Conservation (phyloP, 2,888 invertebrate species). For the Caenorhabditis afra region DNA sequence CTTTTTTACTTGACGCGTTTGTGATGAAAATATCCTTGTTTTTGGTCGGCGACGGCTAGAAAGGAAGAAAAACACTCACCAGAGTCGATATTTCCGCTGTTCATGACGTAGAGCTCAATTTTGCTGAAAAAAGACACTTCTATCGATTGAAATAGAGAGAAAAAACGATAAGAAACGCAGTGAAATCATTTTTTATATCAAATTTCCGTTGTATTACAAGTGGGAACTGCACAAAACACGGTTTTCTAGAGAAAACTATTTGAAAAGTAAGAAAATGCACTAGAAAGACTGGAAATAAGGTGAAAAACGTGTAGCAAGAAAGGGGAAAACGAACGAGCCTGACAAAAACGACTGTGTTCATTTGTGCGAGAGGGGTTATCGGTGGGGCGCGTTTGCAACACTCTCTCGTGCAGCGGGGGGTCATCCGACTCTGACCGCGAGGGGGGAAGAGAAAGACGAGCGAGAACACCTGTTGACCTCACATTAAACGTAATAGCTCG, state of each 20-base stretch:
- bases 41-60: too few relatives aligned
- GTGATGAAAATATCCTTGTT: slow-evolving; percentile 12
- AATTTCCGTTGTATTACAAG: too few relatives aligned
- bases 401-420: neutral
- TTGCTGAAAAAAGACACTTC: slow-evolving; percentile 33
- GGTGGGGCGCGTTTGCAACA: slow-evolving; percentile 37
- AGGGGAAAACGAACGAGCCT: slow-evolving; percentile 9
- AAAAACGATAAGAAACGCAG: slow-evolving; percentile 14
- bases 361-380: slow-evolving; percentile 1
- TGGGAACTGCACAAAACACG: too few relatives aligned
- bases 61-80: slow-evolving; percentile 30
- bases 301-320: neutral
- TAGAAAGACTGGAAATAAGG: too few relatives aligned
- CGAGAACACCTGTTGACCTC: neutral
- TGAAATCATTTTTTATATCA: neutral
- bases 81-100: slow-evolving; percentile 46
- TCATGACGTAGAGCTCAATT: slow-evolving; percentile 58
- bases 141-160: slow-evolving; percentile 1
- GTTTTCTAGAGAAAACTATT: too few relatives aligned
- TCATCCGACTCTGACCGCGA: neutral
- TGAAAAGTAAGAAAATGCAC: too few relatives aligned
- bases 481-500: neutral
- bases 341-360: slow-evolving; percentile 33
- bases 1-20: too few relatives aligned
- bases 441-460: neutral